Evolutionary conservation across 2,113 vertebrate species (phyloP).

Genomic region (Erythrocebus patas): DNA sequence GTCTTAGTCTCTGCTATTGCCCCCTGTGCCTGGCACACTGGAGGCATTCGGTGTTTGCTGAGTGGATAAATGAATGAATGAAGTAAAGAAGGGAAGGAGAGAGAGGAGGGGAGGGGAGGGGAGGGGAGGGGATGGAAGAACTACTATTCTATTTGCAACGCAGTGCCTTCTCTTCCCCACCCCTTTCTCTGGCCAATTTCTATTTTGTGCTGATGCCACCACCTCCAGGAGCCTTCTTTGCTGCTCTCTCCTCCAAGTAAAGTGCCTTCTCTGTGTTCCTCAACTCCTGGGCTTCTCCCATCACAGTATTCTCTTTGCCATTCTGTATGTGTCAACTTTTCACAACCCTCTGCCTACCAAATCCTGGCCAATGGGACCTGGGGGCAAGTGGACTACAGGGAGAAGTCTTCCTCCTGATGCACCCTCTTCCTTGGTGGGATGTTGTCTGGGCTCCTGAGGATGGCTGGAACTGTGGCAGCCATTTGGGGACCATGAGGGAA

Average conservation of each 20-base stretch:
- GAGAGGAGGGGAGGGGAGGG: fast-evolving
- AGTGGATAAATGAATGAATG: neutral
- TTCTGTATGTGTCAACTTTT: neutral
- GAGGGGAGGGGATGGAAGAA: neutral
- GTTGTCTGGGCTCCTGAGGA: neutral
- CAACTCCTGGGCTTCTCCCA: too few relatives aligned
- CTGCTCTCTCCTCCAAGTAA: neutral
- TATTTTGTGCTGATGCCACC: neutral
- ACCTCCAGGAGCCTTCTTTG: neutral
- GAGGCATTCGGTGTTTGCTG: neutral
- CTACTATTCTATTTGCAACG: neutral
- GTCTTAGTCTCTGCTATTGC: neutral
- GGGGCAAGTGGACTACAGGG: neutral
- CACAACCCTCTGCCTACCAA: neutral
- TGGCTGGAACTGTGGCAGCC: neutral
- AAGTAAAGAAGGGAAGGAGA: neutral
- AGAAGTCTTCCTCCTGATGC: neutral
- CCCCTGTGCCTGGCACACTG: neutral
- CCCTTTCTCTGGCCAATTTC: neutral
- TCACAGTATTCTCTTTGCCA: fast-evolving
- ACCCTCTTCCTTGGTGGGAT: neutral
- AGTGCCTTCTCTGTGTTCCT: neutral
- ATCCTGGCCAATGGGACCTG: neutral
- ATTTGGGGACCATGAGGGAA: neutral
- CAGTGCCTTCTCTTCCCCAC: neutral